phyloP scores from a whole-genome alignment of 2,888 invertebrate genomes.

The Lamellibrachia satsuma region DNA sequence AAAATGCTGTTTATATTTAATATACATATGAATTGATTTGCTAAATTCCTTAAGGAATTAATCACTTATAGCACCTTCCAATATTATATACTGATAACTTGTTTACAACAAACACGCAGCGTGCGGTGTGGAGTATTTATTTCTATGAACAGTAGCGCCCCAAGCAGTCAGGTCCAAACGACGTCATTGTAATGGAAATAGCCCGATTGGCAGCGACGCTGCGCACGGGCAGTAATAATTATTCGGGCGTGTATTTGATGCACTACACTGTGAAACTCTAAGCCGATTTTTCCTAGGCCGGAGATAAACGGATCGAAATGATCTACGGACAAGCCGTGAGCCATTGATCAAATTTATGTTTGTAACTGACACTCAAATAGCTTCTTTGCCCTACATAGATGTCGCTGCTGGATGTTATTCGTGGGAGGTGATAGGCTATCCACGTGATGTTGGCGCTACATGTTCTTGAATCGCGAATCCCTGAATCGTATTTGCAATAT shows the following conservation, averaged over 20 bases:
- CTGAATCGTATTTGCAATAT: neutral
- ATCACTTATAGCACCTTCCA: too few relatives aligned
- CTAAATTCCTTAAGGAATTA: too few relatives aligned
- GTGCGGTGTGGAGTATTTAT: neutral
- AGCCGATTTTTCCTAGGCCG: neutral
- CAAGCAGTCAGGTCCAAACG: neutral
- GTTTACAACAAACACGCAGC: too few relatives aligned
- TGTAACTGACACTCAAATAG: neutral
- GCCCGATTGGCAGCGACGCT: neutral
- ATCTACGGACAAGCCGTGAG: neutral
- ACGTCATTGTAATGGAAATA: neutral
- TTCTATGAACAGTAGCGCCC: neutral
- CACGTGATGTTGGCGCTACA: neutral
- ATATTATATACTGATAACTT: too few relatives aligned
- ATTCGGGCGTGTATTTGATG: neutral
- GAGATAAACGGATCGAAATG: neutral
- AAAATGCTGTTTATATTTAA: too few relatives aligned
- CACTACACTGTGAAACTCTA: neutral
- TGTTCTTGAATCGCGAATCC: too few relatives aligned
- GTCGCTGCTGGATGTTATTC: neutral
- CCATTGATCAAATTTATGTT: neutral
- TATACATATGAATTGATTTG: too few relatives aligned
- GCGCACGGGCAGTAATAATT: neutral
- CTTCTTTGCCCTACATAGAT: conserved; percentile 17
- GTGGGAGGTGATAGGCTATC: neutral